Conservation (phyloP, 2,888 invertebrate species). For the Caenorhabditis auriculariae region DNA sequence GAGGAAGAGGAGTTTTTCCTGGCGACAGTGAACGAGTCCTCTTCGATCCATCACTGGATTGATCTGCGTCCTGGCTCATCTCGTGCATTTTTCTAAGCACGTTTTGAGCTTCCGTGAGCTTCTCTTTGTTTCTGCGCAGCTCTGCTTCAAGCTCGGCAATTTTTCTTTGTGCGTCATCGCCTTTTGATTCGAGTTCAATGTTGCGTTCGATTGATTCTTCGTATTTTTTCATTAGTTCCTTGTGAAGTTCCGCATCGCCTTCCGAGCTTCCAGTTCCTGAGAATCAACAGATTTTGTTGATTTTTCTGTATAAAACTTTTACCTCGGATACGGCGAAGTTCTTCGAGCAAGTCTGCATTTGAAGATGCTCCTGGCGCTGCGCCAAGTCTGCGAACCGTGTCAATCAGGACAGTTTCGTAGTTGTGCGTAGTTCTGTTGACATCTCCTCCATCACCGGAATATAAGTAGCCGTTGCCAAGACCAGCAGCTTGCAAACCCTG, state of each 20-base stretch:
- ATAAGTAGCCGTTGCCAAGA: slow-evolving; percentile 10
- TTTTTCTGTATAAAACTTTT: no score
- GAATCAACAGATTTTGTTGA: no score
- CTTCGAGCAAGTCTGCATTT: slow-evolving; percentile 35
- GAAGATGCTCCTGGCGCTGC: slow-evolving; percentile 24
- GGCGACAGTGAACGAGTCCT: slow-evolving; percentile 59
- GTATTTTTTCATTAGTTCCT: slow-evolving; percentile 61
- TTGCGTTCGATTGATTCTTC: slow-evolving; percentile 62
- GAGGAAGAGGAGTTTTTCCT: slow-evolving; percentile 52
- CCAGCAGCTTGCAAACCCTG: not conserved
- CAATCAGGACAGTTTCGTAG: slow-evolving; percentile 48
- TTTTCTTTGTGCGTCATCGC: slow-evolving; percentile 56
- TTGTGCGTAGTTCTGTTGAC: slow-evolving; percentile 41
- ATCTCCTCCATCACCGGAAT: slow-evolving; percentile 25
- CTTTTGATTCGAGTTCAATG: slow-evolving; percentile 59
- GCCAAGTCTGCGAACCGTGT: slow-evolving; percentile 43
- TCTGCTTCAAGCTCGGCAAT: slow-evolving; percentile 59
- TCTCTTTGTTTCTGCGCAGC: slow-evolving; percentile 53
- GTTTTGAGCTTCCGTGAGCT: slow-evolving; percentile 49
- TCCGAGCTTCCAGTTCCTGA: slow-evolving; percentile 28
- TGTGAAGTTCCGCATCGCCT: slow-evolving; percentile 55
- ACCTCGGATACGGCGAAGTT: slow-evolving; percentile 36
- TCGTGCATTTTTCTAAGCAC: slow-evolving; percentile 59
- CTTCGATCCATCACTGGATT: slow-evolving; percentile 42
- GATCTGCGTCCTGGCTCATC: slow-evolving; percentile 50